A percentile compares a stretch with the other conserved stretches of the same genome.
phyloP scores from a whole-genome alignment of 2,888 invertebrate species.

The Dioctria rufipes region DNA sequence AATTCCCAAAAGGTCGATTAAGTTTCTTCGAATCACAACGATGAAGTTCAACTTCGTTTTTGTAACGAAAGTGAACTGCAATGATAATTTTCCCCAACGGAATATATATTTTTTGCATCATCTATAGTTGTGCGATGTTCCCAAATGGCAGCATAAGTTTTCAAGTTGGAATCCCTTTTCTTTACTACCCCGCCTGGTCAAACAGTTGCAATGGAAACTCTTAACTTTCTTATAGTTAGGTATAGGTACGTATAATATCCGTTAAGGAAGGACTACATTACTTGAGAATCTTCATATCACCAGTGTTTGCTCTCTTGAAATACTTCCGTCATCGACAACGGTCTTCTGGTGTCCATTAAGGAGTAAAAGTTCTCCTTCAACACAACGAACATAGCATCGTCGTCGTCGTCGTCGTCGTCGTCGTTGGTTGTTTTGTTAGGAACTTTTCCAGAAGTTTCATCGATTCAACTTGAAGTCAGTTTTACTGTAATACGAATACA shows the following conservation, averaged over 20 bases:
- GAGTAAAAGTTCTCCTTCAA: not conserved
- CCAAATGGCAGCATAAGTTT: not conserved
- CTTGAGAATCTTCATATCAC: not conserved
- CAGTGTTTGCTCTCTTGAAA: constrained; percentile 12
- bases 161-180: not conserved
- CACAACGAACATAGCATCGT: not conserved
- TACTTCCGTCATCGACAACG: constrained; percentile 8
- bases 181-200: not conserved
- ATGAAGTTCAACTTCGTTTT: no score
- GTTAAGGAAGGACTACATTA: constrained; percentile 4
- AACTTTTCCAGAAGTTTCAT: not conserved
- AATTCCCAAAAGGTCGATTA: no score
- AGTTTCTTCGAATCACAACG: no score
- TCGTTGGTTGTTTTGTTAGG: not conserved
- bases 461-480: not conserved
- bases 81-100: not conserved
- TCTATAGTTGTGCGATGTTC: not conserved
- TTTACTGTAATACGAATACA: no score
- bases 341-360: constrained; percentile 12
- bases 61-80: not conserved
- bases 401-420: not conserved
- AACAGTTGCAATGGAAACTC: no score
- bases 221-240: not conserved
- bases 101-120: not conserved
- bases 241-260: not conserved